Conservation (phyloP, 2,797 vertebrate genomes). For the Sebastes wilsoni region DNA sequence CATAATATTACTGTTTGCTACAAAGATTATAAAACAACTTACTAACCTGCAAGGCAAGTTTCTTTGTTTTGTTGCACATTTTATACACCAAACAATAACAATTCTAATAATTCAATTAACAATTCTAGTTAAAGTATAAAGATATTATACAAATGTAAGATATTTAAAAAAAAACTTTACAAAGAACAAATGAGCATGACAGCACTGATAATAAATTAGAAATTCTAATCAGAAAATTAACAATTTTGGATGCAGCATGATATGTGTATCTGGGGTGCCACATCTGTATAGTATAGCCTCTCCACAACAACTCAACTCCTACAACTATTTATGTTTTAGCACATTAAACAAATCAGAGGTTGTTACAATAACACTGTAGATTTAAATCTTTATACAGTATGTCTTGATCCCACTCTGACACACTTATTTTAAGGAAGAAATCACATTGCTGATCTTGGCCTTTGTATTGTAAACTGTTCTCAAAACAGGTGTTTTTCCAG, state of each 20-base stretch:
- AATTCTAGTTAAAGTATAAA: neutral
- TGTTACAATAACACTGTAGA: neutral
- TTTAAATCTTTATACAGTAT: neutral
- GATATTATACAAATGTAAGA: neutral
- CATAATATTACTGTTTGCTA: neutral
- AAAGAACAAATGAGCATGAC: too few species aligned
- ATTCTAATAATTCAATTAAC: too few species aligned
- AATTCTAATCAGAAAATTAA: neutral
- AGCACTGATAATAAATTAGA: too few species aligned
- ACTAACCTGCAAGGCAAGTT: neutral
- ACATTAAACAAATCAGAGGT: neutral
- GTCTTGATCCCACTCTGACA: neutral
- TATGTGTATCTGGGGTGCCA: neutral
- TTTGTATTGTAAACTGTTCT: neutral
- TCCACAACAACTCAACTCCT: neutral
- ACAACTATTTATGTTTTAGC: neutral
- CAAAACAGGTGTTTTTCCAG: neutral
- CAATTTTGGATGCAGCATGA: neutral
- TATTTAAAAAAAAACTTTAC: neutral
- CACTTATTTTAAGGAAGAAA: neutral
- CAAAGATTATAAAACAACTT: neutral
- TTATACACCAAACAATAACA: too few species aligned
- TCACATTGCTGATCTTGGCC: neutral
- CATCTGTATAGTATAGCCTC: neutral
- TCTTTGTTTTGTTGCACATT: neutral